Evolutionary conservation across 1,140 invertebrate genomes (phyloP), one percentile per base, ranked within the genome.

Genomic region (Euschistus heros): DNA sequence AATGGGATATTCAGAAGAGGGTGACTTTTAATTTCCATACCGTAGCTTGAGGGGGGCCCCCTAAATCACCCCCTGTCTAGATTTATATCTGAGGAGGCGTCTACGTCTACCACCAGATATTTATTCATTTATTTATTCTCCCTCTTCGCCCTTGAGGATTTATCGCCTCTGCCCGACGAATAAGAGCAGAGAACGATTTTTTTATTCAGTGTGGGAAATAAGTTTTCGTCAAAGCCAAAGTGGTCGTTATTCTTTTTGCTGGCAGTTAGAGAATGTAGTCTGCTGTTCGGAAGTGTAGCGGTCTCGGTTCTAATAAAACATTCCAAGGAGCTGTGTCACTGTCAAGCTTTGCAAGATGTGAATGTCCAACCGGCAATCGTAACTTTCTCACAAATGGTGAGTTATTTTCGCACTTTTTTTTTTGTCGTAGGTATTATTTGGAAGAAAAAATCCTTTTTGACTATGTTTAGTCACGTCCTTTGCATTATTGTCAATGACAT

Each of bases 171-270:
- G 3, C 47, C 14, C 47, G n/a, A 13, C 33, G 22, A 50, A 50
- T 50, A 50, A 50, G 47, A 17, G 47, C 47, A 20, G n/a, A 6
- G 3, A 50, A 50, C n/a, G 47, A 50, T 50, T 50, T 50, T 50
- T 50, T 50, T 50, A 50, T 50, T 50, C 47, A 50, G 47, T 20
- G 22, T 14, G 47, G 47, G 47, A 18, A 50, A 50, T 50, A 50
- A 50, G n/a, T 50, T 50, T 50, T 50, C 47, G 47, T 50, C 47
- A 50, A 50, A 50, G n/a, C 47, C n/a, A 50, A 37, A 50, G n/a
- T 22, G 47, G 47, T 50, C 47, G n/a, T 50, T 50, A 20, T 50
- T 50, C 22, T 50, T 50, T 50, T 50, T 50, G 8, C 33, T 37
- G 33, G 33, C 33, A 37, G 33, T 6, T 13, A 13, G 33, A 37